Base-by-base conservation (phyloP, 2,888 invertebrate genomes). In the Drosophila neotestacea region DNA sequence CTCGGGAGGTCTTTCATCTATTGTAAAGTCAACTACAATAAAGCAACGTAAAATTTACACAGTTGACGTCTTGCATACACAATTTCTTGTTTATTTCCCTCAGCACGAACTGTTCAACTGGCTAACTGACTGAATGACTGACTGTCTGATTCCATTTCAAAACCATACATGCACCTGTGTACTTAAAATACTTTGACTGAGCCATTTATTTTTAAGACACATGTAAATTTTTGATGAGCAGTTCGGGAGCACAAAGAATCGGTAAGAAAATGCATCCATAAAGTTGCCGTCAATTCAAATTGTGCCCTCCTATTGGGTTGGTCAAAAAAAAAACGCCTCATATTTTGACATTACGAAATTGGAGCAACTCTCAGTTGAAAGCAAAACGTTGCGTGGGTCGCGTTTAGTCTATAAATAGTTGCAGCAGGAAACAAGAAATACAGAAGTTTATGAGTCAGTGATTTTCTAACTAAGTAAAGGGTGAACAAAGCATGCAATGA, bases 321-420 rank as follows among this genome's bases (percentile, higher is more conserved):
- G 59, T 42, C 42, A 56, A 54, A 44, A 58, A 73, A 66, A 52
- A 61, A 70, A 60, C 46, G 42, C 41, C 34, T 47, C 65, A 62
- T 61, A 70, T 50, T 79, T 70, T 73, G 77, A 75, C 71, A 77
- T 82, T 82, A 73, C 73, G 83, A 81, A 88, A 89, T 78, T 88
- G 88, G 90, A 90, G 81, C 85, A 85, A 62, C 41, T 22, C 30
- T 30, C 6, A 50, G 60, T 46, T 16, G 39, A 44, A 76, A 41
- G 10, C 22, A 61, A 58, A 66, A 55, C 89, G 79, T 76, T 88
- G 89, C 86, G 89, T 86, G 86, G 86, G 89, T 88, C 89, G 85
- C 36, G 56, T 22, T 22, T 72, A 58, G 62, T 42, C 48, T 82
- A 77, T 82, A 83, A 88, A 69, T 83, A 83, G 72, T 71, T 66